These are phyloP conservation scores for Icerya purchasi DNA, from an alignment of 2,888 invertebrate genomes.

Conservation along the genomic window DNA sequence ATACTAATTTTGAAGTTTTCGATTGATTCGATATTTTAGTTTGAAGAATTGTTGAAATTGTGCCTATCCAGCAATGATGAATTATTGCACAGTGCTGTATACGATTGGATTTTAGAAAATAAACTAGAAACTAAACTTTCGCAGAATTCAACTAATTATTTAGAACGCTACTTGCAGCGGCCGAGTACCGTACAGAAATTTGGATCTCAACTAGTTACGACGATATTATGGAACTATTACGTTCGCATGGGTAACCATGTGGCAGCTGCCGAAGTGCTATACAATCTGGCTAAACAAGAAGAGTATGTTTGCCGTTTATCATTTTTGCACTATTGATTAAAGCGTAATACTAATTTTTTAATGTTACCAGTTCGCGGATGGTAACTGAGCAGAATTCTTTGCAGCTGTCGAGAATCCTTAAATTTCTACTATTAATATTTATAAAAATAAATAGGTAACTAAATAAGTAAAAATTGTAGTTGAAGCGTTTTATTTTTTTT, in stretches of 20 bases:
- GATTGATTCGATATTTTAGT: slow-evolving; percentile 29
- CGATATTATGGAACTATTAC: slow-evolving; percentile 88
- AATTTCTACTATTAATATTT: too few relatives aligned
- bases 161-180: slow-evolving; percentile 53
- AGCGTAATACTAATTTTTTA: too few relatives aligned
- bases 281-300: slow-evolving; percentile 53
- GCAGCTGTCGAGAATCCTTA: too few relatives aligned
- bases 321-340: too few relatives aligned
- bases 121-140: slow-evolving; percentile 48
- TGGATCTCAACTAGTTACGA: slow-evolving; percentile 27
- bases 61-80: slow-evolving; percentile 45
- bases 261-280: slow-evolving; percentile 75
- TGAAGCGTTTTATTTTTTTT: too few relatives aligned
- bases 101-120: slow-evolving; percentile 75
- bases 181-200: slow-evolving; percentile 24
- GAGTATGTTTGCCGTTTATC: slow-evolving; percentile 8
- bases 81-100: slow-evolving; percentile 70
- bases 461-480: too few relatives aligned
- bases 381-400: too few relatives aligned
- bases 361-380: too few relatives aligned
- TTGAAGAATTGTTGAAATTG: slow-evolving; percentile 29
- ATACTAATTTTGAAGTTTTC: too few relatives aligned
- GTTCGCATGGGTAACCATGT: slow-evolving; percentile 79
- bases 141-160: slow-evolving; percentile 40
- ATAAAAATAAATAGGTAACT: too few relatives aligned